Conservation (phyloP, 2,113 vertebrate genomes). For the Aptenodytes patagonicus region DNA sequence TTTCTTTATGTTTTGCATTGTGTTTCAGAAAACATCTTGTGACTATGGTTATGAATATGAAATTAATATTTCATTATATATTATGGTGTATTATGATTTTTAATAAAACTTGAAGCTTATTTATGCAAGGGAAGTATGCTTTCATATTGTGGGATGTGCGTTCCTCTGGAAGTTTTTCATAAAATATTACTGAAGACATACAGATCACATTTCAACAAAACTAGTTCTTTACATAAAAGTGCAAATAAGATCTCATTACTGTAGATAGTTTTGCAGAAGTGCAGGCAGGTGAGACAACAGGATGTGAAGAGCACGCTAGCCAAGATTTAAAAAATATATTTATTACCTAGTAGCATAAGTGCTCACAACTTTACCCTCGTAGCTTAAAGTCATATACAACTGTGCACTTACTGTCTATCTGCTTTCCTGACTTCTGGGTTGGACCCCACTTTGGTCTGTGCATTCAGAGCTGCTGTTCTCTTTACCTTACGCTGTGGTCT, state of each 20-base stretch:
- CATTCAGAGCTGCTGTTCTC: background rate
- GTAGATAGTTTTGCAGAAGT: background rate
- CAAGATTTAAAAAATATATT: background rate
- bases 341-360: background rate
- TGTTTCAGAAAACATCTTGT: slow-evolving; percentile 1
- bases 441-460: background rate
- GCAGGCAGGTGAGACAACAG: background rate
- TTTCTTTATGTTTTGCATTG: slow-evolving; percentile 30
- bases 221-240: background rate
- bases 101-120: slow-evolving; percentile 43
- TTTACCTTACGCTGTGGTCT: background rate
- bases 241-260: background rate
- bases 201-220: background rate
- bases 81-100: slow-evolving; percentile 6
- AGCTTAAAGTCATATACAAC: background rate
- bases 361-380: background rate
- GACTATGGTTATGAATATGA: background rate
- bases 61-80: slow-evolving; percentile 40
- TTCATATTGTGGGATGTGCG: background rate
- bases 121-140: slow-evolving; percentile 5
- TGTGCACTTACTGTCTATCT: background rate
- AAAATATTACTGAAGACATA: background rate
- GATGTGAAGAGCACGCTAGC: background rate
- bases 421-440: background rate
- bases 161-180: slow-evolving; percentile 4